Evolutionary conservation across 2,797 vertebrate species (phyloP).

Genomic region (Amazona ochrocephala): DNA sequence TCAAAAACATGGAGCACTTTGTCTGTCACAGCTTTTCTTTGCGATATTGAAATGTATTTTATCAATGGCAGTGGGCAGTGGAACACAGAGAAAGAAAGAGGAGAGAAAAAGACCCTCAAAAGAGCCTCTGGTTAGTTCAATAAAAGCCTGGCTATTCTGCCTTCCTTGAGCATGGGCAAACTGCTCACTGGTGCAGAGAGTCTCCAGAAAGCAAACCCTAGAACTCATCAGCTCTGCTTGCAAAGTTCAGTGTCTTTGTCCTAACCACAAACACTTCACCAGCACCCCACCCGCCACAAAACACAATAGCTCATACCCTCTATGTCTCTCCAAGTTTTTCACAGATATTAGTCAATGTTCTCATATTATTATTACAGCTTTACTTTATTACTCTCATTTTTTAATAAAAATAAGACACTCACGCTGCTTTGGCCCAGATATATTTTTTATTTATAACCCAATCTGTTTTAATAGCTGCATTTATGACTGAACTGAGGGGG

Average conservation of each 20-base stretch:
- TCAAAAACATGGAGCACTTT: not conserved
- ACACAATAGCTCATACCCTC: slow-evolving; percentile 47
- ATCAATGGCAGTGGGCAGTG: not conserved
- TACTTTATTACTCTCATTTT: slow-evolving; percentile 46
- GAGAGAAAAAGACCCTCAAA: not conserved
- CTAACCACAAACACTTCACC: slow-evolving; percentile 61
- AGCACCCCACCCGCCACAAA: slow-evolving; percentile 47
- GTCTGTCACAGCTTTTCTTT: not conserved
- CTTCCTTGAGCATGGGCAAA: not conserved
- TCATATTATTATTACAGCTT: slow-evolving; percentile 44
- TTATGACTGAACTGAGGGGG: not conserved
- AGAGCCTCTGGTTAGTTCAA: not conserved
- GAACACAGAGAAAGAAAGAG: not conserved
- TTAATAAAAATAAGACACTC: slow-evolving; percentile 43
- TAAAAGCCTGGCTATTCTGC: not conserved
- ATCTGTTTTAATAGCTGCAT: slow-evolving; percentile 15
- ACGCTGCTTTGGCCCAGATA: not conserved
- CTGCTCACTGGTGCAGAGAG: not conserved
- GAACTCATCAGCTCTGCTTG: slow-evolving; percentile 20
- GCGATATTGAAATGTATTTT: not conserved
- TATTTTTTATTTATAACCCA: slow-evolving; percentile 1
- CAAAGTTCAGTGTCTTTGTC: slow-evolving; percentile 52
- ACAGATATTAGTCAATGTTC: slow-evolving; percentile 53
- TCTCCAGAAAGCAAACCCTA: slow-evolving; percentile 40
- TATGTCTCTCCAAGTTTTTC: slow-evolving; percentile 33